Evolutionary conservation across 2,113 vertebrate genomes (phyloP).

Genomic region (Pluvianellus socialis): DNA sequence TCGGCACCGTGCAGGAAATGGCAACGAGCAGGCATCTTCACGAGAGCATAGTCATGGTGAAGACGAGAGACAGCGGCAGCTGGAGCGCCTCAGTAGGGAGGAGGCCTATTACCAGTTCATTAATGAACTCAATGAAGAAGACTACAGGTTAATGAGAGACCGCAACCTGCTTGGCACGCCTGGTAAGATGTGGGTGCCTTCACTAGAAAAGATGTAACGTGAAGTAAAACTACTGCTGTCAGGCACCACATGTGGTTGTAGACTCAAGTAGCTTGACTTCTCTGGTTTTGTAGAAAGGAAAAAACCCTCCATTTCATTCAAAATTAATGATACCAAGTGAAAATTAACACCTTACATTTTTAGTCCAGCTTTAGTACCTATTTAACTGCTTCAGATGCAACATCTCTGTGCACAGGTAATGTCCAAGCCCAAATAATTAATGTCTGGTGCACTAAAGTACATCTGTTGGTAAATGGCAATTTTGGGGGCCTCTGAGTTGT

Average conservation of each 20-base stretch:
- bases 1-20: constrained; percentile 28
- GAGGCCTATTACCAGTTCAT: constrained; percentile 98
- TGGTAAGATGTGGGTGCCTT: constrained; percentile 73
- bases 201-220: background rate
- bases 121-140: constrained; percentile 91
- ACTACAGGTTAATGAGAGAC: constrained; percentile 96
- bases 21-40: constrained; percentile 31
- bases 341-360: background rate
- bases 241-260: fast-evolving
- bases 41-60: background rate
- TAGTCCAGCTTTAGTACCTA: background rate
- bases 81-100: constrained; percentile 92
- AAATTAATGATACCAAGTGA: background rate
- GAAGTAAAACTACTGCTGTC: background rate
- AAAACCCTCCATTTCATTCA: background rate
- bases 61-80: constrained; percentile 87
- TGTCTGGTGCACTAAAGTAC: background rate
- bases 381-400: background rate
- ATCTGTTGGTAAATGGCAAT: background rate
- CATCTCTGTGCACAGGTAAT: background rate
- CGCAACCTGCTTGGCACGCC: constrained; percentile 92
- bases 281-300: background rate
- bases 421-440: background rate
- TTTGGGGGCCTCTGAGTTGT: background rate
- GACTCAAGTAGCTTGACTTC: background rate